phyloP scores from a whole-genome alignment of 2,888 invertebrate genomes.

The Drosophila diplacantha region DNA sequence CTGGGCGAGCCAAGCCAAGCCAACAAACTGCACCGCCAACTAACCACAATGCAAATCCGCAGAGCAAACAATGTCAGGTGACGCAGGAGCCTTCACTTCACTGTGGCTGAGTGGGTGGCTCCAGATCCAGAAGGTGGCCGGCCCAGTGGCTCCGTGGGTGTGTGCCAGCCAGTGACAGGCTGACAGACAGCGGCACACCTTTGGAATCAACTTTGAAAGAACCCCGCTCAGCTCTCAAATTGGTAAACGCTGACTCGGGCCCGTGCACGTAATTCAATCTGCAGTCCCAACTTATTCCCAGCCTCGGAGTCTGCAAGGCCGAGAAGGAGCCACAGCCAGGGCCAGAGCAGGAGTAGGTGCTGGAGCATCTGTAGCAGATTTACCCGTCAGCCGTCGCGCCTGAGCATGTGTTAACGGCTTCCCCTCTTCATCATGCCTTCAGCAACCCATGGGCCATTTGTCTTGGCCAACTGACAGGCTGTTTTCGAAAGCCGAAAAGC shows the following conservation, averaged over 20 bases:
- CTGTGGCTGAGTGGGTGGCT: constrained; percentile 33
- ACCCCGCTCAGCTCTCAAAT: constrained; percentile 27
- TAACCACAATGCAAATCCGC: constrained; percentile 71
- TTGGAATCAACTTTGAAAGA: constrained; percentile 54
- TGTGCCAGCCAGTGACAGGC: constrained; percentile 52
- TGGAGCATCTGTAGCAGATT: constrained; percentile 38
- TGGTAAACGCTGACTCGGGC: constrained; percentile 37
- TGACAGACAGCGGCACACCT: constrained; percentile 66
- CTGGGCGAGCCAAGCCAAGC: constrained; percentile 30
- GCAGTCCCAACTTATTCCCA: constrained; percentile 56
- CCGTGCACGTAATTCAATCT: constrained; percentile 62
- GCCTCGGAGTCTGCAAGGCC: constrained; percentile 8
- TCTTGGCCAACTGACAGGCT: constrained; percentile 37
- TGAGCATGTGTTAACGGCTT: constrained; percentile 62
- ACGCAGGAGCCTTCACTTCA: constrained; percentile 27
- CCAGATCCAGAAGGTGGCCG: constrained; percentile 12
- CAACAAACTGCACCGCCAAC: constrained; percentile 62
- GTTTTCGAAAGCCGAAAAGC: constrained; percentile 29
- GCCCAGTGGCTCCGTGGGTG: constrained; percentile 3
- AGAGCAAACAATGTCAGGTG: constrained; percentile 72
- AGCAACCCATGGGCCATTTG: constrained; percentile 40
- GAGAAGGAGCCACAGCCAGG: neutral
- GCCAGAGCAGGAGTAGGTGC: constrained; percentile 18
- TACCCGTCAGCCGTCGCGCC: constrained; percentile 42
- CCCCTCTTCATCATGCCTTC: constrained; percentile 42